Evolutionary conservation across 1,140 invertebrate genomes (phyloP), one percentile per base, ranked within the genome.

Genomic region (Scaptomyza hsui): DNA sequence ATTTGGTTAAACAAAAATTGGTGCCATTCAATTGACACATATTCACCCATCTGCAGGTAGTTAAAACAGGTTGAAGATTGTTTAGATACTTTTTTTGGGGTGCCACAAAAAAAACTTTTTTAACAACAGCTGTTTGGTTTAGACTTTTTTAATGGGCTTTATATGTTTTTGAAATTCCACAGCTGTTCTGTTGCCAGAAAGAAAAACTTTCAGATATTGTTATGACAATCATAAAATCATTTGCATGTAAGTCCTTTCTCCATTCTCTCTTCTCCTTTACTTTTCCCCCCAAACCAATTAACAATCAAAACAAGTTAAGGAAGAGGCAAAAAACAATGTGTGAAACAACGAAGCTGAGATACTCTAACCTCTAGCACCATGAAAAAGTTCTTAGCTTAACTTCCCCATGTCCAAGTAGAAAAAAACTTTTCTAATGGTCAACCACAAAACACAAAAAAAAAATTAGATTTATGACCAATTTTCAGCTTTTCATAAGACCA

Each of bases 1-100:
- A 81, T 76, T 80, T 67, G 72, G 18, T 76, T 72, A 72, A 80
- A 76, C 65, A 49, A 78, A 60, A 67, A 82, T 75, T 71, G 57
- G 75, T 82, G 78, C 61, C 78, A 82, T 55, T 75, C 69, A 81
- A 81, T 77, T 81, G 77, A 81, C 73, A 81, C 78, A 80, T 56
- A 81, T 80, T 35, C 72, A 49, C 67, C 49, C 62, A 37, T 44
- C 9, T 18, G 32, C 64, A 68, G 64, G 56, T 61, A 68, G 18
- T 6, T n/a, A 4, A 29, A 26, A 44, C 62, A 72, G 62, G 47
- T 72, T 37, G 4, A 37, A 37, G 1, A n/a, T 37, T 29, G 7
- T 29, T 29, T 29, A 29, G 26, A 0, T 29, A 29, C n/a, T n/a
- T n/a, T 29, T 29, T 29, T 32, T 32, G 9, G 29, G 0, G 4